A percentile compares a stretch with the other conserved stretches of the same genome.
Conservation (phyloP, 1,140 invertebrate genomes). For the Kradibia gibbosae region DNA sequence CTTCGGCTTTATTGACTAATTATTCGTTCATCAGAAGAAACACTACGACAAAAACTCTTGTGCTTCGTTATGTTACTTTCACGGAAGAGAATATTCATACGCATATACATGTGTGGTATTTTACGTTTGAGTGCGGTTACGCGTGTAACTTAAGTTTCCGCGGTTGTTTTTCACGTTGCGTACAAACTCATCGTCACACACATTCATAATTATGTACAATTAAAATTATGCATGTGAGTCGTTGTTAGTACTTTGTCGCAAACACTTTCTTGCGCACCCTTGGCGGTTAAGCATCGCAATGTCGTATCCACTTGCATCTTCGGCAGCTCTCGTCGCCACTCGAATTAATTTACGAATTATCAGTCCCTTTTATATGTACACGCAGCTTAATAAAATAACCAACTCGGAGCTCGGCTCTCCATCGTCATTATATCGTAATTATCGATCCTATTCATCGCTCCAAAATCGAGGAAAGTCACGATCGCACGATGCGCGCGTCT, state of each 20-base stretch:
- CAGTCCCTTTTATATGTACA: not conserved
- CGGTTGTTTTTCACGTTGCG: not conserved
- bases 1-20: conserved; percentile 63
- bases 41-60: conserved; percentile 57
- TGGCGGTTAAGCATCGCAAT: conserved; percentile 26
- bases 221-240: conserved; percentile 38
- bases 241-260: conserved; percentile 19
- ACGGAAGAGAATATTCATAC: conserved; percentile 64
- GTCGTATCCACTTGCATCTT: conserved; percentile 47
- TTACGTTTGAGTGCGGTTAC: not conserved
- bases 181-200: not conserved
- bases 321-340: not conserved
- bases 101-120: not conserved
- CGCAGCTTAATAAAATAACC: conserved; percentile 14
- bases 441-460: too few species aligned
- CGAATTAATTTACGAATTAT: not conserved
- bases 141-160: not conserved
- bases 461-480: too few species aligned
- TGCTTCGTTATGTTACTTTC: conserved; percentile 55
- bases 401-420: too few species aligned
- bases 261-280: conserved; percentile 41
- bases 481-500: too few species aligned
- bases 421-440: too few species aligned
- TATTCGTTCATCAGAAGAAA: conserved; percentile 55
- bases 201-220: not conserved